phyloP scores from a whole-genome alignment of 2,888 invertebrate genomes.

The Gastrophysa polygoni region DNA sequence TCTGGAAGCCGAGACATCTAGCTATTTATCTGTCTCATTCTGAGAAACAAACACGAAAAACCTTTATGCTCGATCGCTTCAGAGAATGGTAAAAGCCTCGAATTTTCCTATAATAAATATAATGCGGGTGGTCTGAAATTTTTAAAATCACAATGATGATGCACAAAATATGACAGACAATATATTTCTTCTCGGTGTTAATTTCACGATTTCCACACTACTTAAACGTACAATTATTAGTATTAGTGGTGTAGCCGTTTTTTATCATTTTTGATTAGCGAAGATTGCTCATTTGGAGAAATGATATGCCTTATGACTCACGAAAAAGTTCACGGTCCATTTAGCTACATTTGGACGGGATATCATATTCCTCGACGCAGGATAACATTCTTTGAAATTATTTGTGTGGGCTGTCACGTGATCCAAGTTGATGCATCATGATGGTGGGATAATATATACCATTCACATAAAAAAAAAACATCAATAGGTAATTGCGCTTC shows the following conservation, averaged over 20 bases:
- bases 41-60: background rate
- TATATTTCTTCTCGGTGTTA: conserved; percentile 30
- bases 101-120: conserved; percentile 16
- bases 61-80: background rate
- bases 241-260: conserved; percentile 27
- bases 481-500: too few species aligned
- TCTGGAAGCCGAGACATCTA: background rate
- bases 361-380: conserved; percentile 23
- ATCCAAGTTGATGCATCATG: background rate
- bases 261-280: conserved; percentile 32
- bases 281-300: conserved; percentile 26
- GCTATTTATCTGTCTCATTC: background rate
- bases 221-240: conserved; percentile 31
- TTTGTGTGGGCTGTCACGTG: conserved; percentile 14
- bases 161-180: conserved; percentile 32
- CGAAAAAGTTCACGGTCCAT: conserved; percentile 29
- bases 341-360: conserved; percentile 18
- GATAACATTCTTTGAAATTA: conserved; percentile 16
- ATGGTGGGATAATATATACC: background rate
- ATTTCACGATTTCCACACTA: conserved; percentile 35
- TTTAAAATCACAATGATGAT: conserved; percentile 31
- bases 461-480: too few species aligned
- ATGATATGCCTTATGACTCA: conserved; percentile 22
- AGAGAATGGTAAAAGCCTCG: too few species aligned
- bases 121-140: conserved; percentile 35